These are phyloP conservation scores for Falco punctatus DNA, from an alignment of 2,113 vertebrate species.

Conservation along the genomic window DNA sequence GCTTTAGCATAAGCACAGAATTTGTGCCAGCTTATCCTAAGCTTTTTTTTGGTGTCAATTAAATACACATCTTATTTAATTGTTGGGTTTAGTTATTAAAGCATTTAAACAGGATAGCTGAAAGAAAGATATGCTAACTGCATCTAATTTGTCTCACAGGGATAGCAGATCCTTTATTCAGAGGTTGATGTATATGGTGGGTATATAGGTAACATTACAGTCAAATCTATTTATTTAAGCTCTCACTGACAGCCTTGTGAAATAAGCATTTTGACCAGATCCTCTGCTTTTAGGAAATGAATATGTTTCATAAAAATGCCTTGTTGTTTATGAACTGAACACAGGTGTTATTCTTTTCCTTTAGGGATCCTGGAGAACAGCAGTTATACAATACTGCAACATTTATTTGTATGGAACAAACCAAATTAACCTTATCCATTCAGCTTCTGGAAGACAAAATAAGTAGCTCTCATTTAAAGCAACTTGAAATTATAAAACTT, in stretches of 20 bases:
- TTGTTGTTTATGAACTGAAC: neutral
- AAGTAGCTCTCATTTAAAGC: neutral
- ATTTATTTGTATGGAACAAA: neutral
- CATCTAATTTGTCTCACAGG: neutral
- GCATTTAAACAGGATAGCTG: neutral
- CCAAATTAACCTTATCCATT: neutral
- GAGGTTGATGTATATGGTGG: neutral
- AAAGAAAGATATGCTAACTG: neutral
- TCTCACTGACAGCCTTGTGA: neutral
- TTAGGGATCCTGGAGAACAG: neutral
- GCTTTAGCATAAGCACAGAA: neutral
- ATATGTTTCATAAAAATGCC: neutral
- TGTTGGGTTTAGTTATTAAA: neutral
- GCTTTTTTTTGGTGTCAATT: neutral
- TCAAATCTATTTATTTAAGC: neutral
- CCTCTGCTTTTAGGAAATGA: neutral
- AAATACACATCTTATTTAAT: neutral
- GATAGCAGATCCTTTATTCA: neutral
- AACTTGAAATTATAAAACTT: neutral
- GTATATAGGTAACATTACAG: neutral
- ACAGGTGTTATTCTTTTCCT: neutral
- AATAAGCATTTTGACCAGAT: neutral
- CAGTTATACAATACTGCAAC: neutral
- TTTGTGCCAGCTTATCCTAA: neutral
- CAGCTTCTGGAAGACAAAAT: neutral